phyloP scores from a whole-genome alignment of 1,140 invertebrate genomes.

The Ladona fulva region DNA sequence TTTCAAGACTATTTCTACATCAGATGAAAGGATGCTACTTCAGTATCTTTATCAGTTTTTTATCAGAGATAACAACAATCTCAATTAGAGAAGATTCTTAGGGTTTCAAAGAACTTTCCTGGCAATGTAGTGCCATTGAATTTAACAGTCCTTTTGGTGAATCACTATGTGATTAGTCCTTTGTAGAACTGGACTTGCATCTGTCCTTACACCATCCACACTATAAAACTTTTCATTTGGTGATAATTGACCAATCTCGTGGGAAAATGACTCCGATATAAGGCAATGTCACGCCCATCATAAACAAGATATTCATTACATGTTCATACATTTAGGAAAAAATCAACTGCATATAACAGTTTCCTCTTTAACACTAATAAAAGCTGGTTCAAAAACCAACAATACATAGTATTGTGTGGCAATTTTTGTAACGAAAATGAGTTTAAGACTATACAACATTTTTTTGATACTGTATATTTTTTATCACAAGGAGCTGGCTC shows the following conservation, averaged over 20 bases:
- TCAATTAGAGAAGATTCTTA: no score
- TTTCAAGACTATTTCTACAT: no score
- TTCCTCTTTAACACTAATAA: neutral
- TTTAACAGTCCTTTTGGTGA: no score
- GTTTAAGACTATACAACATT: neutral
- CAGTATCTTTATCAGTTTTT: no score
- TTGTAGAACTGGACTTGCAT: no score
- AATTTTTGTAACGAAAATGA: neutral
- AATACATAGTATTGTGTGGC: neutral
- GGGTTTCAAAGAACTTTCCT: no score
- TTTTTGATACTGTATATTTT: neutral
- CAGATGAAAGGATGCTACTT: no score
- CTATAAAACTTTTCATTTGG: neutral
- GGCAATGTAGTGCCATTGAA: no score
- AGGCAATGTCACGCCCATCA: neutral
- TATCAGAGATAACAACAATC: no score
- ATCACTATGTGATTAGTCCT: no score
- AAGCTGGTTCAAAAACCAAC: neutral
- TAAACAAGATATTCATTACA: neutral
- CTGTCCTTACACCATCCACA: neutral
- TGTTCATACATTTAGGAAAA: neutral
- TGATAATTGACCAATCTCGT: neutral
- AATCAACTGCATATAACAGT: neutral
- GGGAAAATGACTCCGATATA: neutral
- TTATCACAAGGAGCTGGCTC: neutral